Evolutionary conservation across 2,888 invertebrate species (phyloP).

Genomic region (Steinernema carpocapsae): DNA sequence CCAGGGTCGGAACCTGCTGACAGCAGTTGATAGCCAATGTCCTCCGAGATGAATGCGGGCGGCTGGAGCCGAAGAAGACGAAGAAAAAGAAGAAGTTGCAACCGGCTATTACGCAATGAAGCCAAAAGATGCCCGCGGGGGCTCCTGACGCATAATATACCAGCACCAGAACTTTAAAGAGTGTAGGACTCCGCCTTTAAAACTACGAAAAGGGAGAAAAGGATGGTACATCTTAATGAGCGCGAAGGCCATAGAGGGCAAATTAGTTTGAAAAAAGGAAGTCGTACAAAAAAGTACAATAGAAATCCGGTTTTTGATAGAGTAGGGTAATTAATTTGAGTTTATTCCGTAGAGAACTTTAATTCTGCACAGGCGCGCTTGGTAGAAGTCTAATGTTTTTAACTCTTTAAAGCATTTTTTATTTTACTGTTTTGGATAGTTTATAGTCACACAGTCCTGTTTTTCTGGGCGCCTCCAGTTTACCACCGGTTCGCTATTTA

Average conservation of each 20-base stretch:
- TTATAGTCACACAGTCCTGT: no score
- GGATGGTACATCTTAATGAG: background rate
- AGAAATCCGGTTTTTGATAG: no score
- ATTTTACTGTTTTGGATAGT: no score
- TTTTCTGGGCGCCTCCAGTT: no score
- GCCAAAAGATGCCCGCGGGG: background rate
- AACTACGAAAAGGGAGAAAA: background rate
- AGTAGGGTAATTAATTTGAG: no score
- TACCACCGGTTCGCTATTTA: background rate
- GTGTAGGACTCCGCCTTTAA: background rate
- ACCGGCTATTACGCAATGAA: slow-evolving; percentile 28
- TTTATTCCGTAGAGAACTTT: no score
- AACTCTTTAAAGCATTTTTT: no score
- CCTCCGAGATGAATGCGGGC: background rate
- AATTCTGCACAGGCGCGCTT: no score
- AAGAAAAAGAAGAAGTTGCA: background rate
- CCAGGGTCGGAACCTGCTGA: background rate
- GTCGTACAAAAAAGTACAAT: background rate
- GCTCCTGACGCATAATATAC: slow-evolving; percentile 2
- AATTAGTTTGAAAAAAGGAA: background rate
- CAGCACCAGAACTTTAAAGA: background rate
- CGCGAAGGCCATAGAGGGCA: background rate
- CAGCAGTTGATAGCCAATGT: background rate
- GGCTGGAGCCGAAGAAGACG: no score
- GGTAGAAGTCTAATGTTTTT: no score